Base-by-base conservation (phyloP, 2,888 invertebrate species). In the Oxycera nigricornis region DNA sequence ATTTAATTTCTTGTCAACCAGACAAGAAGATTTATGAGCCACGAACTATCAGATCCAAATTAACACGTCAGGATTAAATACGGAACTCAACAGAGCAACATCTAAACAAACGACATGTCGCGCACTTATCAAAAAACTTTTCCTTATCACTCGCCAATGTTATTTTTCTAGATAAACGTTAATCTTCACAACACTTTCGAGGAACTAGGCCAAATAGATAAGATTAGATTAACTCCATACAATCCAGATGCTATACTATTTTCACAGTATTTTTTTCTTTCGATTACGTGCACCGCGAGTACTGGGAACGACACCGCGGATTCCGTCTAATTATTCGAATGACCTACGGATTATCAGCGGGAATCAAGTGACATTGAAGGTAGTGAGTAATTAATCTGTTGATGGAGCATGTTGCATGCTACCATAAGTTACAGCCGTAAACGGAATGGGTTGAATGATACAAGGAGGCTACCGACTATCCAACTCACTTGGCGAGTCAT, bases 201-300 rank as follows among this genome's bases (percentile, higher is more conserved):
- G 55, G 20, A 55, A 55, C 22, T 55, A 55, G 55, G 55, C 55
- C 55, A 22, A 55, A n/a, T 20, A 7, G 55, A 55, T 55, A 55
- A 55, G 55, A 55, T 55, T 55, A 22, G 4, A 20, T 22, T 55
- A 22, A 55, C 17, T 20, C 9, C 55, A 55, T 35, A 35, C n/a
- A n/a, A n/a, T n/a, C 4, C 35, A 35, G 17, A 2, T 20, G n/a
- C 22, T 55, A 9, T 22, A 20, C 55, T 22, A 55, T 22, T 55
- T 20, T 55, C 20, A 17, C 2, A 4, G 11, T 20, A 17, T 55
- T 55, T 55, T 17, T 24, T 35, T 35, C 35, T 35, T 35, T 35
- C 35, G 35, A 11, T 11, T 35, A 35, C 11, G 7, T 35, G 11
- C 11, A 11, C 35, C 11, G 35, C 35, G 35, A 7, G 35, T 11